Evolutionary conservation across 1,140 invertebrate genomes (phyloP), one percentile per base, ranked within the genome.

Genomic region (Drosophila kepulauana): DNA sequence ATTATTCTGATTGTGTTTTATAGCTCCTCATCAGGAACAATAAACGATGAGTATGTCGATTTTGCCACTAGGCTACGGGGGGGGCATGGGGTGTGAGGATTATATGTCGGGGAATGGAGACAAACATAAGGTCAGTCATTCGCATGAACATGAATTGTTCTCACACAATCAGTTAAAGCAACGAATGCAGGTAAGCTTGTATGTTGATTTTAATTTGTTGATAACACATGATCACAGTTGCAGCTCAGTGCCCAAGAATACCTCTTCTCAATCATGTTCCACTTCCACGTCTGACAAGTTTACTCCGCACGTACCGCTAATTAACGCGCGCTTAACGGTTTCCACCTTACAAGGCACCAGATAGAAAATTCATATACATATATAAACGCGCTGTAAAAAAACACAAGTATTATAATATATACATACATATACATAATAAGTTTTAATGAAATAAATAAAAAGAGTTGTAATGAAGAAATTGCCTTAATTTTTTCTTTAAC

Each of bases 1-100:
- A 87, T 84, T 88, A 88, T 87, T 87, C 75, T 87, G 84, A 88
- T 82, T 84, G 80, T 87, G 82, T 87, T 87, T 87, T 87, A 87
- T 87, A 69, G 82, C 64, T 49, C 45, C 45, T 72, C 56, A 63
- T 20, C 75, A 63, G 48, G 75, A 68, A 79, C 65, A 58, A 63
- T 51, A 11, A 49, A 25, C 48, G 11, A 49, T 49, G 8, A 51
- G 20, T 11, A 51, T n/a, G 48, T 33, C 28, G 45, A 62, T 13
- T 30, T 30, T 1, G n/a, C 10, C 11, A 45, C 35, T 7, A 13
- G 25, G 5, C 7, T 8, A 25, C 20, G 20, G 20, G 20, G 20
- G 20, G 20, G 45, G 45, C 11, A 7, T n/a, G 11, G 25, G 35
- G 35, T 13, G 15, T 10, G 11, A 0, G 7, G 8, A 16, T 20